Evolutionary conservation across 2,888 invertebrate genomes (phyloP), one percentile per base, ranked within the genome.

Genomic region (Selenia dentaria): DNA sequence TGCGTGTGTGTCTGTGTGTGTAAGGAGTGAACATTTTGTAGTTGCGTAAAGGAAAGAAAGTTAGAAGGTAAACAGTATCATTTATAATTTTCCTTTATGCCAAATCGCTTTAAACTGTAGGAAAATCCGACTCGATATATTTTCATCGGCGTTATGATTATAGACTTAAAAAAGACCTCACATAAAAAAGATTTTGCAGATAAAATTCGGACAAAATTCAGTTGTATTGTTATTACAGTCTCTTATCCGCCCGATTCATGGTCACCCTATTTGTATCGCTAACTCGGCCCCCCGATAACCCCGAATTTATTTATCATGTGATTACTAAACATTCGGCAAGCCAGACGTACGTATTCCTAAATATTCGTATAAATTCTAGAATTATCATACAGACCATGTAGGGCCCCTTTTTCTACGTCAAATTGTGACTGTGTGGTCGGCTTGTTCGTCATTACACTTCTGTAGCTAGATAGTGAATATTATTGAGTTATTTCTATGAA

Each of bases 241-340:
- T 26, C 9, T 9, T 29, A 28, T 25, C 18, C 25, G 14, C 34
- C 24, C 12, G 27, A 2, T n/a, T 20, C 44, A 62, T 82, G 72
- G 81, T 45, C 73, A 67, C 78, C 64, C 51, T 50, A 64, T 26
- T 39, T 49, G 62, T 74, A 78, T 74, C 71, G 69, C 73, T 64
- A 75, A 71, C 69, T 67, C 68, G 79, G 80, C 79, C 83, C 76
- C 78, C 51, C 72, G 85, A 89, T 89, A 88, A 86, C 86, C 84
- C 84, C 78, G 80, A 82, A 83, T 83, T 46, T 82, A 83, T 80
- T 86, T 84, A 88, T 82, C 82, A 81, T 74, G 68, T 74, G 79
- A 82, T 82, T 83, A 78, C 69, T 77, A 77, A 67, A 74, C 75
- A 66, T 69, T 72, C 51, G 61, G 67, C 64, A 59, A 66, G 58